phyloP scores from a whole-genome alignment of 2,797 vertebrate species.

The Amniataba percoides region DNA sequence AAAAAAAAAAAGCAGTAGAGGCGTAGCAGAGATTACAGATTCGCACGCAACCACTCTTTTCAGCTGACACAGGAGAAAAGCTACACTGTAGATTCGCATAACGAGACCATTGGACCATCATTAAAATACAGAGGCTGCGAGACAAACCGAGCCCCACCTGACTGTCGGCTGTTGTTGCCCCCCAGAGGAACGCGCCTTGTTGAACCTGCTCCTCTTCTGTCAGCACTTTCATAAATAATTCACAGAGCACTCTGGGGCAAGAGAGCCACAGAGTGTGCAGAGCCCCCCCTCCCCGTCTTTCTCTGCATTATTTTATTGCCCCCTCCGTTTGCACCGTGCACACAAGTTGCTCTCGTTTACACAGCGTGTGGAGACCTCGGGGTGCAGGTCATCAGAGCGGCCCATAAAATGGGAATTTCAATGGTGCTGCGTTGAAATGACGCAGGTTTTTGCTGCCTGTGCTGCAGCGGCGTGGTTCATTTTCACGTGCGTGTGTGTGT shows the following conservation, averaged over 20 bases:
- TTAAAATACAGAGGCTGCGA: constrained; percentile 76
- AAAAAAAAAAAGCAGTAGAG: constrained; percentile 22
- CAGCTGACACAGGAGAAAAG: constrained; percentile 76
- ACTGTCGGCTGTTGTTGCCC: constrained; percentile 70
- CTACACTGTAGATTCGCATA: constrained; percentile 67
- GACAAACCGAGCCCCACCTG: constrained; percentile 74
- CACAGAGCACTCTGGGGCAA: constrained; percentile 74
- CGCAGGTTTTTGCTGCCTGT: neutral
- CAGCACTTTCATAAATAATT: constrained; percentile 85
- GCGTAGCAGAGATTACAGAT: constrained; percentile 66
- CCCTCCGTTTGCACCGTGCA: constrained; percentile 46
- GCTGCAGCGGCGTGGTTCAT: constrained; percentile 1
- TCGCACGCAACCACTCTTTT: constrained; percentile 67
- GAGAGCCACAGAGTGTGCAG: constrained; percentile 60
- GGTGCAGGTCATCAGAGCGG: constrained; percentile 36
- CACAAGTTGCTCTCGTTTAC: constrained; percentile 61
- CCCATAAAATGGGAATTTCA: constrained; percentile 25
- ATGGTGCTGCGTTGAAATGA: neutral
- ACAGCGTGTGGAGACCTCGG: constrained; percentile 34
- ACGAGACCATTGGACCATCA: constrained; percentile 76
- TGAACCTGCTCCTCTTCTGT: constrained; percentile 81
- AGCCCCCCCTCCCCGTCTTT: constrained; percentile 25
- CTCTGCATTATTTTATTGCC: constrained; percentile 60
- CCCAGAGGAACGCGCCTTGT: constrained; percentile 78
- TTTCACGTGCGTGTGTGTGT: constrained; percentile 1